Evolutionary conservation across 2,113 vertebrate species (phyloP), one percentile per base, ranked within the genome.

Genomic region (Macquaria australasica): DNA sequence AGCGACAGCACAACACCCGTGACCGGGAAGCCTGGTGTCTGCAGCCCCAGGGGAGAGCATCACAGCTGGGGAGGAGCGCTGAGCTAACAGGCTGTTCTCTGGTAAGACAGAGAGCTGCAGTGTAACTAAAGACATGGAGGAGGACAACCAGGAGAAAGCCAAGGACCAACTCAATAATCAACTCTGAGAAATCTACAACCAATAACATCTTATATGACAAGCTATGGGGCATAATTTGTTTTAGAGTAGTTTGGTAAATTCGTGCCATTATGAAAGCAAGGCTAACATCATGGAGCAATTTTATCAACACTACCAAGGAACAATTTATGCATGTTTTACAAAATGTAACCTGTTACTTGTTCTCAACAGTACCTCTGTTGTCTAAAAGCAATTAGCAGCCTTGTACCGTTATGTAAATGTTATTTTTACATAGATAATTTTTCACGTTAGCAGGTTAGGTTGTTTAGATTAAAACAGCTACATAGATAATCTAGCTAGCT

Each of bases 1-100:
- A 69, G 79, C 70, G 23, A 71, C 48, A 56, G 87, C 70, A 82
- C 77, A 81, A 83, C 63, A 83, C 82, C 85, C 68, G 34, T 91
- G 92, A 89, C 77, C 37, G 1, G 77, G 81, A 69, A 84, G 72
- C 76, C 63, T 67, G 76, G 67, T 71, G 80, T 68, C 69, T 75
- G 63, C 8, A 48, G 48, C 79, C 88, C 76, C 74, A 9, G 58
- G 88, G 84, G 83, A 86, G 67, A 56, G 80, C 79, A 53, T 83
- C 82, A 11, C 78, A 77, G 87, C 83, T 69, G 83, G 68, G 60
- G 56, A 74, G 86, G 77, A 81, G 84, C 28, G 6, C 79, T 39
- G 74, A 79, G 82, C 85, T 45, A 12, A 67, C 60, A 53, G 83
- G 83, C 77, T 80, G 74, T 28, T 63, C 68, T 79, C 81, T 73